Evolutionary conservation across 2,113 vertebrate genomes (phyloP).

Genomic region (Merops nubicus): DNA sequence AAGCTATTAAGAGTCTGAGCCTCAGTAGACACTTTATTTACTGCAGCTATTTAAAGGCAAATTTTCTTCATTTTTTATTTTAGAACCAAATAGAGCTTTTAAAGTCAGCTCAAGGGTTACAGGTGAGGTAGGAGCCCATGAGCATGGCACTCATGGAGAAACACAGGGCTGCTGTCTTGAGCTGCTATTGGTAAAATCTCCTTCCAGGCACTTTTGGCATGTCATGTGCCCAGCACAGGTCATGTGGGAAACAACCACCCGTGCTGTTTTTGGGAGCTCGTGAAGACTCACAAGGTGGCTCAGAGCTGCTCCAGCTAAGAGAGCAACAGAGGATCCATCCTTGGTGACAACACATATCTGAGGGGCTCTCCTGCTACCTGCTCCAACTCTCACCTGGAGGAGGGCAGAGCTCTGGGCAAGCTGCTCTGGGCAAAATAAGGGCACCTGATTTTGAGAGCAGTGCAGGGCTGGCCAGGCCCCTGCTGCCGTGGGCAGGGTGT

Average conservation of each 20-base stretch:
- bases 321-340: not conserved
- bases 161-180: not conserved
- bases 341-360: not conserved
- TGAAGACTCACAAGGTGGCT: not conserved
- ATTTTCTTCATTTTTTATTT: constrained; percentile 17
- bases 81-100: not conserved
- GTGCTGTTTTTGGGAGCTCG: not conserved
- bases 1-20: not conserved
- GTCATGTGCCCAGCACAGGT: too few species aligned
- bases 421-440: not conserved
- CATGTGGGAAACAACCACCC: not conserved
- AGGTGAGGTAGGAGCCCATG: not conserved
- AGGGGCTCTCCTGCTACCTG: not conserved
- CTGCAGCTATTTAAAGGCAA: not conserved
- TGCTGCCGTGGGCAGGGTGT: not conserved
- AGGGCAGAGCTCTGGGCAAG: not conserved
- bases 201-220: not conserved
- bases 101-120: not conserved
- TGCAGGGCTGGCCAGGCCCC: not conserved
- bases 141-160: not conserved
- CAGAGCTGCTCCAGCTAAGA: not conserved
- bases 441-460: not conserved
- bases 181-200: not conserved
- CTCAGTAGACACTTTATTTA: not conserved
- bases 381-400: not conserved